phyloP scores from a whole-genome alignment of 2,797 vertebrate genomes.

The Rhabdomys pumilio region DNA sequence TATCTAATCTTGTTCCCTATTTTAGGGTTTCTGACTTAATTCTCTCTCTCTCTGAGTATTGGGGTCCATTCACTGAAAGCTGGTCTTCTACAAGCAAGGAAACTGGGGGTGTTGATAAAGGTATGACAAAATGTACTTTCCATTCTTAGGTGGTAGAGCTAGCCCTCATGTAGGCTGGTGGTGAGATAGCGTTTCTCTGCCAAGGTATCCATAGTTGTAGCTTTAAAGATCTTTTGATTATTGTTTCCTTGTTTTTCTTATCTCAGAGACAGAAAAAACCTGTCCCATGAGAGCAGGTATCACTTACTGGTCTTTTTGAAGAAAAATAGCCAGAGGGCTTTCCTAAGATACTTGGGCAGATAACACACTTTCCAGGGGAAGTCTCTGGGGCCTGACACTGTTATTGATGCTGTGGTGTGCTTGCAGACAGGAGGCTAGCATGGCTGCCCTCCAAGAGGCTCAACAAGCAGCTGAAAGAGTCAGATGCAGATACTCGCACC shows the following conservation, averaged over 20 bases:
- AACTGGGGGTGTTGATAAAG: neutral
- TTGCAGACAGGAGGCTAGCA: neutral
- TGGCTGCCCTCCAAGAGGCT: neutral
- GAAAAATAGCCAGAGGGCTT: neutral
- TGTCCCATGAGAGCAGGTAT: neutral
- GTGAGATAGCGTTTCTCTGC: neutral
- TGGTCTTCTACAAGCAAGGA: neutral
- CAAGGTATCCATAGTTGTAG: neutral
- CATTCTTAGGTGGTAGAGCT: neutral
- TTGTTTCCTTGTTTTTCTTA: too few species aligned
- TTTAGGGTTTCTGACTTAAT: neutral
- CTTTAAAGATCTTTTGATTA: neutral
- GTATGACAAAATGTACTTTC: neutral
- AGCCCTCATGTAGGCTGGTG: neutral
- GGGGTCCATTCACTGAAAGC: neutral
- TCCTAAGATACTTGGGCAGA: neutral
- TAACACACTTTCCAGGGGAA: neutral
- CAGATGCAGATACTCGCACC: neutral
- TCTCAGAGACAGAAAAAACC: neutral
- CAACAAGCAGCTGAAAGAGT: neutral
- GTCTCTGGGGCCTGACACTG: neutral
- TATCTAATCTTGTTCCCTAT: neutral
- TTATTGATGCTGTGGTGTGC: neutral
- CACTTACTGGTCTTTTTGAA: neutral
- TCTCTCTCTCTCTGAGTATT: neutral